These are phyloP conservation scores for Tetragnatha montana DNA, from an alignment of 2,888 invertebrate species.

Conservation along the genomic window DNA sequence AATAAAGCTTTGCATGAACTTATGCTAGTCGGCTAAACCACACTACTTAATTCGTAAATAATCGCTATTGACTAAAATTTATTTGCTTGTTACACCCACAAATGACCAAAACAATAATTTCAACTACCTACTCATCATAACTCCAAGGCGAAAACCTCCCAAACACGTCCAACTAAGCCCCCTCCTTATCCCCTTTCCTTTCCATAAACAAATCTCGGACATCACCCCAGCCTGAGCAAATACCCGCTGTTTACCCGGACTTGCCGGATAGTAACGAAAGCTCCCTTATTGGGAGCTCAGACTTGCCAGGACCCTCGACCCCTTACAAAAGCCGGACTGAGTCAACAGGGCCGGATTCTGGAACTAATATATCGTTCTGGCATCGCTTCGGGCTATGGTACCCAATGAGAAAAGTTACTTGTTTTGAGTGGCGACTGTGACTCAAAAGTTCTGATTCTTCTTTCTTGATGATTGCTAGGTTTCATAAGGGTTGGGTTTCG, in stretches of 20 bases:
- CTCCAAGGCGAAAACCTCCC: not conserved
- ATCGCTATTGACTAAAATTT: too few species aligned
- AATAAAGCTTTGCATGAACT: too few species aligned
- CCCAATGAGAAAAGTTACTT: not conserved
- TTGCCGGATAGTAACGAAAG: conserved; percentile 38
- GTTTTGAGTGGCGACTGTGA: not conserved
- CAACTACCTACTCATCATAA: too few species aligned
- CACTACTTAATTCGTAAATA: too few species aligned
- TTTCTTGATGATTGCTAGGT: not conserved
- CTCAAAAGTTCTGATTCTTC: not conserved
- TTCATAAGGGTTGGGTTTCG: not conserved
- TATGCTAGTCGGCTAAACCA: too few species aligned
- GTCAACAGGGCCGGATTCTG: conserved; percentile 25
- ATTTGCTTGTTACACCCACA: too few species aligned
- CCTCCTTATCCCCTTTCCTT: not conserved
- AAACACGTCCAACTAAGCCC: not conserved
- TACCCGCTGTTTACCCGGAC: conserved; percentile 38
- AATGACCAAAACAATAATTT: too few species aligned
- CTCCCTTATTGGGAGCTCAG: conserved; percentile 16
- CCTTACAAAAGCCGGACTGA: conserved; percentile 21
- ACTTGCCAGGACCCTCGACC: not conserved
- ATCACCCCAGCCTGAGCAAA: conserved; percentile 14
- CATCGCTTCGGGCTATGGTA: not conserved
- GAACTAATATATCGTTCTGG: conserved; percentile 29
- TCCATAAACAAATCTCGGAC: conserved; percentile 49